phyloP scores from a whole-genome alignment of 1,140 invertebrate genomes.

The Adoxophyes honmai region DNA sequence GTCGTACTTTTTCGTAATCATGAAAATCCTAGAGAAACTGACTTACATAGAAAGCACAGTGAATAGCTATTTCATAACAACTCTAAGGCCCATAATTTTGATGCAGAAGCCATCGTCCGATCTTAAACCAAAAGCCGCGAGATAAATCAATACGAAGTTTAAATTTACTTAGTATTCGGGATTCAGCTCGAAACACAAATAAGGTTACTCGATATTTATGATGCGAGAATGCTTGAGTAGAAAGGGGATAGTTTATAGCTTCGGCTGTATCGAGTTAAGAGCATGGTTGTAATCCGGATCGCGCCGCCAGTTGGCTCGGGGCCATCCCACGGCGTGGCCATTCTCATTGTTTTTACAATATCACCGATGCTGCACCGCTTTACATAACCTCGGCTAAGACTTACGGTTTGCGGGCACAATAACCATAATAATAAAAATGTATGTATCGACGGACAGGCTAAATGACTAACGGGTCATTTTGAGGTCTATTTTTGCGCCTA shows the following conservation, averaged over 20 bases:
- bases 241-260: constrained; percentile 13
- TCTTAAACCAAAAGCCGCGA: neutral
- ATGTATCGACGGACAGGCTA: no score
- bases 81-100: no score
- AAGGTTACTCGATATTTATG: constrained; percentile 15
- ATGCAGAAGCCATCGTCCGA: no score
- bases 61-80: no score
- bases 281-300: constrained; percentile 8
- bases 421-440: no score
- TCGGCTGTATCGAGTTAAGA: constrained; percentile 7
- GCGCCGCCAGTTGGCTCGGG: constrained; percentile 8
- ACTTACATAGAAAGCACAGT: no score
- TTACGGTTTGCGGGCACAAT: no score
- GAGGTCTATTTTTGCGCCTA: no score
- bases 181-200: constrained; percentile 13
- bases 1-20: no score
- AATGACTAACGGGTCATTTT: no score
- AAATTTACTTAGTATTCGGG: constrained; percentile 12
- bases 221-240: constrained; percentile 14
- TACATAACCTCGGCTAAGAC: neutral
- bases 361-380: neutral
- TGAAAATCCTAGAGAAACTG: no score
- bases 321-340: constrained; percentile 5
- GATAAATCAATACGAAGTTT: constrained; percentile 4
- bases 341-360: constrained; percentile 12